Base-by-base conservation (phyloP, 2,113 vertebrate species). In the Pyrgilauda ruficollis region DNA sequence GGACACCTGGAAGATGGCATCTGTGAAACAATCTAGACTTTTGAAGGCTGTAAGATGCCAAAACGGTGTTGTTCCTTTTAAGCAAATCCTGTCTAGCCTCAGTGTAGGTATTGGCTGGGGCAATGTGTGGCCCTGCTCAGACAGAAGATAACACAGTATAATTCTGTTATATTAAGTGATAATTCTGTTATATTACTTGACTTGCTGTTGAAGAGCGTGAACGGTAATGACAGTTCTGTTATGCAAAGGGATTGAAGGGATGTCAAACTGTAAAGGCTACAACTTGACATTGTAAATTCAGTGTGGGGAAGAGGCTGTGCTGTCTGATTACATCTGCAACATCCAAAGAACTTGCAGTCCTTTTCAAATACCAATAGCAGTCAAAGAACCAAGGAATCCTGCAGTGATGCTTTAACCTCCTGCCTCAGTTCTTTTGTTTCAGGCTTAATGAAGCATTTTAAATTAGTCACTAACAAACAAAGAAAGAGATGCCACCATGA, bases 401-500 rank as follows among this genome's bases (percentile, higher is more conserved):
- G 3, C 52, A 76, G 70, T 63, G 59, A n/a, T 61, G 27, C 44
- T 95, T 92, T 85, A 70, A 85, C 68, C 74, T 96, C 21, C 88
- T 93, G 90, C 73, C 24, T 87, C 41, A 77, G 17, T 78, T 93
- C 49, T 72, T 84, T 72, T 95, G 41, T 96, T 91, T 64, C 53
- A 68, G 47, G 43, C 66, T 88, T 87, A 90, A 91, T 91, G 52
- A 89, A 94, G 91, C 44, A 67, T 76, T 94, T 94, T 52, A 58
- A 91, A 87, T 89, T 74, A 82, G 47, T 94, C 81, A 56, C 31
- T 94, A 87, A 89, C 67, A 93, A 49, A 47, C 1, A 5, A 81
- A 93, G 79, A 94, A 80, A 85, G 59, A 93, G 93, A 92, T 91
- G 93, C 2, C 14, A 96, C 80, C 66, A 22, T 35, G 55, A 93